Evolutionary conservation across 1,140 invertebrate species (phyloP).

Genomic region (Eupeodes corollae): DNA sequence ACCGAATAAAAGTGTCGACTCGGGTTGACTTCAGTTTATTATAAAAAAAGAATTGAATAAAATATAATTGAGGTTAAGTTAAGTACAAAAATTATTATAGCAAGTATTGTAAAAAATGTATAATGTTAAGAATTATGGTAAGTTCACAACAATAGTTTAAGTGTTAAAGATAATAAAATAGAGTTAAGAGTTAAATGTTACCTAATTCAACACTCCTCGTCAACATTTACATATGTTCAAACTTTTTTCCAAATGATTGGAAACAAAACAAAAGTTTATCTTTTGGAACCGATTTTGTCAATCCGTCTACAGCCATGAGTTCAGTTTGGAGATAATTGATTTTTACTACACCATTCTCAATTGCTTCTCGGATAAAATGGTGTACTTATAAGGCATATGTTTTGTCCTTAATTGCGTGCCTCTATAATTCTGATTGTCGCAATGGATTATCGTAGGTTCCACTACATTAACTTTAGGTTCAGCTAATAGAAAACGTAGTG

Average conservation of each 20-base stretch:
- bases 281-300: not conserved
- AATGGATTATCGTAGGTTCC: not conserved
- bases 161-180: no score
- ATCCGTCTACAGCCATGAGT: not conserved
- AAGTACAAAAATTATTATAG: no score
- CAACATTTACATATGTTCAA: not conserved
- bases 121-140: no score
- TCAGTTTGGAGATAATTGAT: not conserved
- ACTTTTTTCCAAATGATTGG: not conserved
- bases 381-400: not conserved
- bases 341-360: not conserved
- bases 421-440: not conserved
- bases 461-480: not conserved
- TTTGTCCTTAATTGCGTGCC: not conserved
- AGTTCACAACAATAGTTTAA: no score
- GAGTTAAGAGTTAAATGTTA: not conserved
- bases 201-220: slow-evolving; percentile 1
- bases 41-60: no score
- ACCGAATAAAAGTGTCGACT: no score
- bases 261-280: not conserved
- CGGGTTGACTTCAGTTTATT: no score
- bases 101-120: no score
- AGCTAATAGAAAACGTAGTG: not conserved
- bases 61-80: no score
- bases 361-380: not conserved